These are phyloP conservation scores for Halisarca cf. caerulea DNA, from an alignment of 37 sponge, comb jelly and placozoan species.

Conservation along the genomic window DNA sequence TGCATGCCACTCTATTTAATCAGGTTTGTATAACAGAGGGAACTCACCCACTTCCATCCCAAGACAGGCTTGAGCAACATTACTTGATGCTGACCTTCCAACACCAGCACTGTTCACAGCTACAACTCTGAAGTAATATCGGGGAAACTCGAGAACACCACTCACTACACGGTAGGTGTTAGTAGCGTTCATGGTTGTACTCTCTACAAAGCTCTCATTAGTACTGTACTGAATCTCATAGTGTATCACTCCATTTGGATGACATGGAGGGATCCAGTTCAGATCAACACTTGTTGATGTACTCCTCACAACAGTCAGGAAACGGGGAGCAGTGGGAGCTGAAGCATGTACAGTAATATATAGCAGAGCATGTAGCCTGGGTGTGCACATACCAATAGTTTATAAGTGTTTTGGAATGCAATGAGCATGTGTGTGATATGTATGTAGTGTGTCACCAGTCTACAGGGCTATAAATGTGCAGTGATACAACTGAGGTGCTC, in stretches of 20 bases:
- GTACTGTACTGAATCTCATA: slow-evolving; percentile 2
- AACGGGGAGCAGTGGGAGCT: slow-evolving; percentile 4
- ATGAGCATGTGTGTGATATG: too few species aligned
- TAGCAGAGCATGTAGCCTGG: too few species aligned
- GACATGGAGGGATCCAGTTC: background rate
- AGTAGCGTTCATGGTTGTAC: background rate
- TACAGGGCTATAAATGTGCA: too few species aligned
- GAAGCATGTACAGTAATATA: background rate
- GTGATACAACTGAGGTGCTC: too few species aligned
- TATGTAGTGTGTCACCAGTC: too few species aligned
- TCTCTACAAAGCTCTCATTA: background rate
- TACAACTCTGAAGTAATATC: slow-evolving; percentile 1
- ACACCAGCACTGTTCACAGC: background rate
- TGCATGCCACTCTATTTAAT: too few species aligned
- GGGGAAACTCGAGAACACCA: background rate
- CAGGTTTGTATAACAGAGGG: too few species aligned
- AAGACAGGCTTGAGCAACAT: background rate
- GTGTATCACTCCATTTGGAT: slow-evolving; percentile 16
- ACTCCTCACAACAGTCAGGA: background rate
- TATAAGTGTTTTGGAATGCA: too few species aligned
- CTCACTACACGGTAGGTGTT: background rate
- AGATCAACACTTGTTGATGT: background rate
- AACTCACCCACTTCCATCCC: background rate
- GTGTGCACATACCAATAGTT: too few species aligned
- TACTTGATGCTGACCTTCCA: background rate